Evolutionary conservation across 2,888 invertebrate species (phyloP), one percentile per base, ranked within the genome.

Genomic region (Ennomos erosarius): DNA sequence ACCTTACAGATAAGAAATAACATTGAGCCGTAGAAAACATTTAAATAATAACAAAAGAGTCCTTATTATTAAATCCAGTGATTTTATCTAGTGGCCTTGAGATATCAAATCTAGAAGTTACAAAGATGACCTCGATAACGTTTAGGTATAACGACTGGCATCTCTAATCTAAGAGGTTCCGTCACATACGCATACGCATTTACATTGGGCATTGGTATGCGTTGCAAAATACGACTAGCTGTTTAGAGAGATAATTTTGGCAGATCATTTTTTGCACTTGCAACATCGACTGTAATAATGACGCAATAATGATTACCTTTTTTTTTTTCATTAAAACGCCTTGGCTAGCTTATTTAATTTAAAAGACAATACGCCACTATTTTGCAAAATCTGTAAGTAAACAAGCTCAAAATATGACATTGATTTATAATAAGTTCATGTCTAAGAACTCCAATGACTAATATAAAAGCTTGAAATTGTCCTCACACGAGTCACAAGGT

Each of bases 81-180:
- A 26, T 1, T 44, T 34, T 8, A 13, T 44, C 33, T 9, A 5
- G 36, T 13, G 38, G 40, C 50, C 50, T 40, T 42, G 40, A 6
- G 26, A 42, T 42, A 50, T 10, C 10, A 50, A 50, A 42, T 16
- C 35, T 50, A 50, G 42, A 50, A 8, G 34, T 49, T 39, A 12
- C 39, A 39, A 39, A 49, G 35, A 47, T 49, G 59, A 48, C 64
- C 64, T 65, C 56, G 55, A 55, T 42, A 12, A 51, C 36, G 46
- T 57, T 43, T 64, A 56, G 47, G 53, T 50, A 51, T 59, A 62
- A 52, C 58, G 37, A 26, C 47, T 55, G 48, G 47, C 48, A 38
- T 16, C 26, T 47, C n/a, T 26, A 47, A 36, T 38, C 47, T 46
- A 52, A 45, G 54, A 26, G 42, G 51, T 44, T 51, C 10, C 45